Percentiles rank a stretch among this genome's conserved stretches.
Conservation (phyloP, 2,113 vertebrate species). For the Calonectris borealis region DNA sequence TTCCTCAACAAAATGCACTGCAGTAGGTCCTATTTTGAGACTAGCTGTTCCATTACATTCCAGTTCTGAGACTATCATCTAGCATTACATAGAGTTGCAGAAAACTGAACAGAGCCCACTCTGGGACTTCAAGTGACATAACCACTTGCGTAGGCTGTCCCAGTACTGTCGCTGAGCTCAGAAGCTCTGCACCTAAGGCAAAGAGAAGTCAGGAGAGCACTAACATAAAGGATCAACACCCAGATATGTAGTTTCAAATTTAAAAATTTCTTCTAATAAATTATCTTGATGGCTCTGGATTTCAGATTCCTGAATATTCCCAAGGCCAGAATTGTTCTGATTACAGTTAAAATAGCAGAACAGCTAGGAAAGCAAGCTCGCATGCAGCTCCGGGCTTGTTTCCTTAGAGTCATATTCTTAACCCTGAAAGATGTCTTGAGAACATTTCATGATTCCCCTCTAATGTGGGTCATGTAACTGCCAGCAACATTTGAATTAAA, state of each 20-base stretch:
- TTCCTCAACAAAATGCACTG: not conserved
- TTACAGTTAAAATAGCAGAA: not conserved
- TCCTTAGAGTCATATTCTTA: not conserved
- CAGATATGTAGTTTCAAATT: not conserved
- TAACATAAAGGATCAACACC: not conserved
- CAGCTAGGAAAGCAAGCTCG: not conserved
- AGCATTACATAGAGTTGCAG: not conserved
- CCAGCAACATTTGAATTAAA: not conserved
- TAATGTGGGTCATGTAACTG: not conserved
- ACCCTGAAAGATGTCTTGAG: not conserved
- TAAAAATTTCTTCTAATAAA: not conserved
- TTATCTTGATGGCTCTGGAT: not conserved
- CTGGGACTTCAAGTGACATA: not conserved
- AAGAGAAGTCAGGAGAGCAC: not conserved
- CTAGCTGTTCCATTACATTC: not conserved
- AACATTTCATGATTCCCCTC: not conserved
- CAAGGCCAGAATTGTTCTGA: not conserved
- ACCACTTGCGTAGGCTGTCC: not conserved
- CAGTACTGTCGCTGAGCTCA: not conserved
- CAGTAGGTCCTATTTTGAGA: not conserved
- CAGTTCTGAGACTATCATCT: not conserved
- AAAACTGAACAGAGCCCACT: not conserved
- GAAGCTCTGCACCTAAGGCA: not conserved
- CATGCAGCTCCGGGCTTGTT: not conserved
- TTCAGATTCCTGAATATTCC: not conserved